These are phyloP conservation scores for Phalera bucephala DNA, from an alignment of 2,888 invertebrate genomes.

Conservation along the genomic window DNA sequence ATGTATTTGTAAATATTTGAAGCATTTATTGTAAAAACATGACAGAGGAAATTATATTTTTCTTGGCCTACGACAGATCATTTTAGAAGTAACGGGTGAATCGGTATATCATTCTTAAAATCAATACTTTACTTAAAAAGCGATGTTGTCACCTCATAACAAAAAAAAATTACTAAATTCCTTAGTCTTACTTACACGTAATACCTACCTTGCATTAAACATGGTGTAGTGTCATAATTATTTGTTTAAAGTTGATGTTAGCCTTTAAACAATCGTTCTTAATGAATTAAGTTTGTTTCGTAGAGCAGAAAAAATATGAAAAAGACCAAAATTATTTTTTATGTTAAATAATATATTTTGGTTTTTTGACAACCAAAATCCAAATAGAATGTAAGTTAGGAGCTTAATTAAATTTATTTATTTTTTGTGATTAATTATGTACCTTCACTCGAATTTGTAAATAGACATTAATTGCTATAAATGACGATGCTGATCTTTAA, in stretches of 20 bases:
- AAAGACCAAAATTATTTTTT: constrained; percentile 63
- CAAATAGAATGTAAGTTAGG: constrained; percentile 62
- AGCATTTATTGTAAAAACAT: constrained; percentile 69
- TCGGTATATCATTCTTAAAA: constrained; percentile 9
- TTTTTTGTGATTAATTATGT: constrained; percentile 75
- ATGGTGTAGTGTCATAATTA: constrained; percentile 49
- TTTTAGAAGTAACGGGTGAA: constrained; percentile 55
- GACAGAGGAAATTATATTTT: constrained; percentile 76
- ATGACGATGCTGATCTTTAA: constrained; percentile 77
- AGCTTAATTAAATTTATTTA: constrained; percentile 69
- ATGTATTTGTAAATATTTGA: constrained; percentile 76
- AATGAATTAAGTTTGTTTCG: constrained; percentile 53
- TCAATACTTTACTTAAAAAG: too few species aligned
- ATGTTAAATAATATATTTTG: constrained; percentile 48
- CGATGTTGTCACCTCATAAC: too few species aligned
- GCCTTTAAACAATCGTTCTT: constrained; percentile 59
- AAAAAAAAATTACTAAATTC: too few species aligned
- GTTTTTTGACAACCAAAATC: constrained; percentile 70
- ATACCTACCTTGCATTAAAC: constrained; percentile 25
- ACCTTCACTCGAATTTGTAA: constrained; percentile 76
- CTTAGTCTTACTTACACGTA: constrained; percentile 13
- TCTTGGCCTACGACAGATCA: constrained; percentile 68
- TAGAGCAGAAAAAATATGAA: constrained; percentile 43
- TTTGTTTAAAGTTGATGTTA: constrained; percentile 64
- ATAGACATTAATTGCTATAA: constrained; percentile 75